phyloP scores from a whole-genome alignment of 1,140 invertebrate species.

The Mylabris phalerata region DNA sequence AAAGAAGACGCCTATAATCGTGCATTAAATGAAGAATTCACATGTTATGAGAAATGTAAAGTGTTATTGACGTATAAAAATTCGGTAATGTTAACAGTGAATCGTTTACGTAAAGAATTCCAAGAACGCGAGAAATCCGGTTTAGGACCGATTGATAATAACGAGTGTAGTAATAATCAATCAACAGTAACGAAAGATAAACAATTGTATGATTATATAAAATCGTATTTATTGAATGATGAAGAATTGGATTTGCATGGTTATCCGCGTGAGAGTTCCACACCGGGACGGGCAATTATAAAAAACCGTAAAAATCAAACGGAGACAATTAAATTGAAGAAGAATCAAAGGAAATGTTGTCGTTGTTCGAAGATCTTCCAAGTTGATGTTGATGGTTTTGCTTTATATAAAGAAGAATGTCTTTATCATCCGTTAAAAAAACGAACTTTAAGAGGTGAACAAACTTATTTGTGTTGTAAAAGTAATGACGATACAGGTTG shows the following conservation, averaged over 20 bases:
- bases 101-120: conserved; percentile 62
- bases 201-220: conserved; percentile 48
- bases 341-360: conserved; percentile 66
- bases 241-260: conserved; percentile 78
- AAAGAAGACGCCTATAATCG: conserved; percentile 65
- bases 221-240: conserved; percentile 56
- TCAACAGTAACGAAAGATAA: conserved; percentile 45
- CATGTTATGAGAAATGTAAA: conserved; percentile 69
- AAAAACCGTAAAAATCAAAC: conserved; percentile 53
- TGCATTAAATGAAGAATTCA: conserved; percentile 68
- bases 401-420: conserved; percentile 67
- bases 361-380: conserved; percentile 75
- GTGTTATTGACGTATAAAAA: conserved; percentile 78
- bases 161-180: conserved; percentile 19
- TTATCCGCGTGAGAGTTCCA: conserved; percentile 66
- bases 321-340: conserved; percentile 51
- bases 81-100: conserved; percentile 71
- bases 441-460: conserved; percentile 68
- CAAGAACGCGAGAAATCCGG: conserved; percentile 35
- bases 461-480: conserved; percentile 43
- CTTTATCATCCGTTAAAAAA: conserved; percentile 85
- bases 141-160: conserved; percentile 33
- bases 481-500: conserved; percentile 60
- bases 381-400: conserved; percentile 68
- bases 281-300: conserved; percentile 53